Evolutionary conservation across 2,888 invertebrate genomes (phyloP), one percentile per base, ranked within the genome.

Genomic region (Eupithecia insigniata): DNA sequence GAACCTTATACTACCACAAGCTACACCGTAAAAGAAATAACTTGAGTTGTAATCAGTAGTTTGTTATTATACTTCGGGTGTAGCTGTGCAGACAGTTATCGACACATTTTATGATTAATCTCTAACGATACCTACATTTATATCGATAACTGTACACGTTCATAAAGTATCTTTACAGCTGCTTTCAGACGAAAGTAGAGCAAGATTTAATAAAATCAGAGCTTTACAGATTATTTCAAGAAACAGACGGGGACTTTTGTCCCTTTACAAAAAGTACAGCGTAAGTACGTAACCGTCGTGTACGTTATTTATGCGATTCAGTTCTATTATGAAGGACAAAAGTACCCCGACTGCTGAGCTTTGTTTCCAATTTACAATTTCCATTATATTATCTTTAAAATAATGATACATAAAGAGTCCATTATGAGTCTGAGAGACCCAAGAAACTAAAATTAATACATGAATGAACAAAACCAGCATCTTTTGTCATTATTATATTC

Each of bases 101-200:
- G 26, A 14, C 22, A 22, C 12, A 22, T 55, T 5, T 12, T 5
- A 55, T 55, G 22, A 55, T 7, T 1, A 18, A 43, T 43, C 18
- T 28, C 58, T 46, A n/a, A n/a, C n/a, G n/a, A n/a, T n/a, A n/a
- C n/a, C n/a, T n/a, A n/a, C n/a, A n/a, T n/a, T n/a, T n/a, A 51
- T 22, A 67, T 51, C 60, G 4, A 26, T 60, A 46, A 18, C 36
- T 22, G 30, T 16, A 30, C 8, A 7, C 22, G 46, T 60, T 51
- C 60, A 66, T 14, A 34, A 36, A n/a, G 22, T 55, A 81, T 75
- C 89, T 89, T 89, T 71, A 73, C 85, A 75, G 68, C 87, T 80
- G 80, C 86, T 90, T 90, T 89, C 84, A 32, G 30, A 7, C 14
- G 82, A 90, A 90, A 90, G 89, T 86, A 75, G 88, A 83, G 85